Base-by-base conservation (phyloP, 2,797 vertebrate species). In the Gallirallus australis region DNA sequence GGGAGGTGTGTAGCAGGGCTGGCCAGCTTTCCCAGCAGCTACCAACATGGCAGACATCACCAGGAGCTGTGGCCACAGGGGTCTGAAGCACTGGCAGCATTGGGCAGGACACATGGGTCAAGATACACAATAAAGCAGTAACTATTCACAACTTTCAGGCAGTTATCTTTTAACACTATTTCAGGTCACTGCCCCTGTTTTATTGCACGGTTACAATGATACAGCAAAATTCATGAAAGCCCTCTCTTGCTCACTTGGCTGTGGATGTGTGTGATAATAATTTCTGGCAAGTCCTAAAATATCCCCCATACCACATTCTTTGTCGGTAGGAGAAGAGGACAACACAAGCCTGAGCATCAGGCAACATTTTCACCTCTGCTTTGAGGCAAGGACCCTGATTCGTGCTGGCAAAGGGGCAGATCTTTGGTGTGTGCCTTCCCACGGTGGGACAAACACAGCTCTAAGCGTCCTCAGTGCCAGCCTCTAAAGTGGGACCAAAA, bases 201-300 rank as follows among this genome's bases (percentile, higher is more conserved):
- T 61, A 6, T 24, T 71, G 76, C 80, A 92, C 80, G 63, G 68
- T 88, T 81, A 68, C 42, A 53, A 42, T 7, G 15, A 60, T 20
- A 89, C 35, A 33, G 45, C 48, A 71, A 40, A 80, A 76, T 66
- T 61, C 56, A 56, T 7, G 39, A 53, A 72, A 75, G 54, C 59
- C 1, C 1, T 24, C 31, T 61, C 65, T 50, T 80, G 71, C 35
- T 88, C 76, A 52, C 45, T 60, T 80, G 64, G 83, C 47, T 65
- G 31, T 82, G 54, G 21, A 68, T 12, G 17, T 71, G 72, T 30
- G 31, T 31, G 39, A 61, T 66, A 69, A 90, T 85, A 0, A 57
- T 65, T 80, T 82, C 76, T 50, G 75, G 76, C 83, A 88, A 75
- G 33, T 35, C 72, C 82, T 45, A 69, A 89, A 88, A 81, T 54